Percentiles rank a stretch among this genome's conserved stretches.
These are phyloP conservation scores for Balanococcus diminutus DNA, from an alignment of 2,888 invertebrate genomes.

Conservation along the genomic window DNA sequence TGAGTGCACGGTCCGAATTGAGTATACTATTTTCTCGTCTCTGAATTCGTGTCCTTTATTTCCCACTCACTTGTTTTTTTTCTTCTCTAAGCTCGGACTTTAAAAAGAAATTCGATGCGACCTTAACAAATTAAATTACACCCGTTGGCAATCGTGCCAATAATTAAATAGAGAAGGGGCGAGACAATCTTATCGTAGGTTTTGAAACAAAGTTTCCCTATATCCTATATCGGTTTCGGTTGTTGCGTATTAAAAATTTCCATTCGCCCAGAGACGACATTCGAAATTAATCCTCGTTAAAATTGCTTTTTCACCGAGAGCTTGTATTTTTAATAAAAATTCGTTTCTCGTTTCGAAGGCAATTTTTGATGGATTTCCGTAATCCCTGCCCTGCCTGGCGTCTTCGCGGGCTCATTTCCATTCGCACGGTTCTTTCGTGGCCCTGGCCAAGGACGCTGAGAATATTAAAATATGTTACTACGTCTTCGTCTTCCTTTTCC, in stretches of 20 bases:
- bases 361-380: constrained; percentile 1
- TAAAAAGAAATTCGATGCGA: constrained; percentile 9
- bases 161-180: constrained; percentile 4
- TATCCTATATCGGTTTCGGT: constrained; percentile 33
- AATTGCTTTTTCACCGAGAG: not conserved
- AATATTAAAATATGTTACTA: not conserved
- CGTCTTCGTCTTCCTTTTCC: not conserved
- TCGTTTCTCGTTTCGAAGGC: not conserved
- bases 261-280: not conserved
- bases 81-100: not conserved
- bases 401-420: not conserved
- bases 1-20: not conserved
- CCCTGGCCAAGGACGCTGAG: not conserved
- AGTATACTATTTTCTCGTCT: not conserved
- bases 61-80: not conserved
- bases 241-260: too few relatives aligned
- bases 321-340: constrained; percentile 19
- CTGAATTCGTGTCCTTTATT: not conserved
- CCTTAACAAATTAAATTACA: constrained; percentile 38
- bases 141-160: constrained; percentile 40
- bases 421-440: not conserved
- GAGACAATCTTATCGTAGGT: constrained; percentile 16
- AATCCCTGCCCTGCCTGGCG: not conserved
- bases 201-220: constrained; percentile 17
- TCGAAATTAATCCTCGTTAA: constrained; percentile 28